Conservation (phyloP, 2,113 vertebrate genomes). For the Phasianus colchicus region DNA sequence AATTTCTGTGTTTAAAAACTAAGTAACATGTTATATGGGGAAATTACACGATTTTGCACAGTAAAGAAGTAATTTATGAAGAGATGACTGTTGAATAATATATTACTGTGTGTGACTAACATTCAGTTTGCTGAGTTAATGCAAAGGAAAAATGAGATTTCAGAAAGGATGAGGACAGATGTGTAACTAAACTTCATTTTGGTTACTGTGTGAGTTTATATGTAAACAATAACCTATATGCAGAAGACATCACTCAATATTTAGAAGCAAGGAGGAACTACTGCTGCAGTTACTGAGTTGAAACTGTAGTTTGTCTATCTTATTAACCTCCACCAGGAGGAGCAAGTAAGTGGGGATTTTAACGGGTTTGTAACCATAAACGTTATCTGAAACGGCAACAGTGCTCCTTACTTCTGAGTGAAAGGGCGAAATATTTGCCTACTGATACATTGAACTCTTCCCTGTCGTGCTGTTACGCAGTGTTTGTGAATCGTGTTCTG, state of each 20-base stretch:
- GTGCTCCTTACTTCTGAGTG: not conserved
- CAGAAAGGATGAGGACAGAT: not conserved
- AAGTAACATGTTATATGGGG: not conserved
- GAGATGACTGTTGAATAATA: not conserved
- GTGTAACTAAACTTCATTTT: fast-evolving
- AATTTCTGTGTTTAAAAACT: not conserved
- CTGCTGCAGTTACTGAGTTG: not conserved
- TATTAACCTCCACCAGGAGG: conserved; percentile 69
- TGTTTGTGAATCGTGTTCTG: not conserved
- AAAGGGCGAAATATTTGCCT: not conserved
- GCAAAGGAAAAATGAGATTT: not conserved
- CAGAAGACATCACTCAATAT: not conserved
- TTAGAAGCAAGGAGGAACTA: not conserved
- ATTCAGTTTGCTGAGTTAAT: not conserved
- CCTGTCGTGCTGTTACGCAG: not conserved
- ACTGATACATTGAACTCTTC: not conserved
- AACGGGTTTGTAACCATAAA: not conserved
- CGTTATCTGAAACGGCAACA: fast-evolving
- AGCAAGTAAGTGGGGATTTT: conserved; percentile 59
- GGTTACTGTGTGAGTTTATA: not conserved
- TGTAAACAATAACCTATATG: not conserved
- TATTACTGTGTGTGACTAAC: not conserved
- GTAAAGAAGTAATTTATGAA: not conserved
- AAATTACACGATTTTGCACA: not conserved
- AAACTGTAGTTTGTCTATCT: not conserved